Conservation (phyloP, 2,113 vertebrate species). For the Tragelaphus buxtoni region DNA sequence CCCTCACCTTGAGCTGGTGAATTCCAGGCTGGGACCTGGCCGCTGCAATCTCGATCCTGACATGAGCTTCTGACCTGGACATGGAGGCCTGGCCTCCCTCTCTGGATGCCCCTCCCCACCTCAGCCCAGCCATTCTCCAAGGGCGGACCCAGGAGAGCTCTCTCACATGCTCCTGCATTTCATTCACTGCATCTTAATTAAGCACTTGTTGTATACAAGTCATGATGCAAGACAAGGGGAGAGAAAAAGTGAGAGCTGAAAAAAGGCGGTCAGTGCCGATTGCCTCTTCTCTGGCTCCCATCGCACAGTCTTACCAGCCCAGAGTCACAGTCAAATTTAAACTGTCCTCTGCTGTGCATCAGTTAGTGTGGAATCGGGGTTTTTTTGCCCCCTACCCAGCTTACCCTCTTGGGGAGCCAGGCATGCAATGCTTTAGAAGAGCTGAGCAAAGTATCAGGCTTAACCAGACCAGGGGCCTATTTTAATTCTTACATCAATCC, state of each 20-base stretch:
- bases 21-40: neutral
- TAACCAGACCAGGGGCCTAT: neutral
- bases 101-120: neutral
- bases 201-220: neutral
- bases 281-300: neutral
- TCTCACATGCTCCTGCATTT: neutral
- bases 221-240: too few relatives aligned
- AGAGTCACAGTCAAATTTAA: neutral
- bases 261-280: fast-evolving
- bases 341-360: neutral
- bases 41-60: neutral
- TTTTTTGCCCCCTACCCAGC: neutral
- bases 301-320: neutral
- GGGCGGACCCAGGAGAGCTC: neutral
- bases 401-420: neutral
- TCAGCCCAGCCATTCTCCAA: neutral
- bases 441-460: neutral
- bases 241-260: neutral
- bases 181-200: neutral
- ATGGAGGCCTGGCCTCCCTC: neutral
- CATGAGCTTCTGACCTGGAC: neutral
- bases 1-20: neutral
- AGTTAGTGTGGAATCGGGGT: neutral
- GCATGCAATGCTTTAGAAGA: neutral
- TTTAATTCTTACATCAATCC: neutral